Evolutionary conservation across 2,888 invertebrate genomes (phyloP).

Genomic region (Sepioteuthis lessoniana): DNA sequence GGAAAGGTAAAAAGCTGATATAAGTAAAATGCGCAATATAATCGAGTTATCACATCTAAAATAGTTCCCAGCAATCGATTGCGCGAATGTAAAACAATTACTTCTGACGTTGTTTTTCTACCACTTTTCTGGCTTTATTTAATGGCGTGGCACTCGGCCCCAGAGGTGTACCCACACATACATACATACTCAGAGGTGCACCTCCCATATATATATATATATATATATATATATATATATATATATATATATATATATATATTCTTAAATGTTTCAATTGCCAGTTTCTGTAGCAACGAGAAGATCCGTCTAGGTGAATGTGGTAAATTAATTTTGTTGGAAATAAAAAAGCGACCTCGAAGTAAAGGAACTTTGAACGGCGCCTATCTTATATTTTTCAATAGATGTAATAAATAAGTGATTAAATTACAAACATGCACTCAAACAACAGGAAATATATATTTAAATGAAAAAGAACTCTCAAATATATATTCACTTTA

Average conservation of each 20-base stretch:
- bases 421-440: neutral
- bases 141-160: neutral
- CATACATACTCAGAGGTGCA: neutral
- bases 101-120: neutral
- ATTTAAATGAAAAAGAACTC: neutral
- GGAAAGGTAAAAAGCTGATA: neutral
- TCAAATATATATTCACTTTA: neutral
- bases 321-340: neutral
- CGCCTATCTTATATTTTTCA: neutral
- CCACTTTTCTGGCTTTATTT: neutral
- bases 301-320: neutral
- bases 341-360: neutral
- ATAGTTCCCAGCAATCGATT: neutral
- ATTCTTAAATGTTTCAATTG: neutral
- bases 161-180: neutral
- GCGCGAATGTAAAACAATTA: constrained; percentile 4
- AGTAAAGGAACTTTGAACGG: neutral
- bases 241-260: neutral
- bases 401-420: neutral
- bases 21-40: neutral
- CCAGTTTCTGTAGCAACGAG: neutral
- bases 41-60: neutral
- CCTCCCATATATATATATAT: neutral
- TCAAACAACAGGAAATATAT: neutral
- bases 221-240: neutral